These are phyloP conservation scores for Scaptomyza pallida DNA, from an alignment of 1,140 invertebrate genomes.

Conservation along the genomic window DNA sequence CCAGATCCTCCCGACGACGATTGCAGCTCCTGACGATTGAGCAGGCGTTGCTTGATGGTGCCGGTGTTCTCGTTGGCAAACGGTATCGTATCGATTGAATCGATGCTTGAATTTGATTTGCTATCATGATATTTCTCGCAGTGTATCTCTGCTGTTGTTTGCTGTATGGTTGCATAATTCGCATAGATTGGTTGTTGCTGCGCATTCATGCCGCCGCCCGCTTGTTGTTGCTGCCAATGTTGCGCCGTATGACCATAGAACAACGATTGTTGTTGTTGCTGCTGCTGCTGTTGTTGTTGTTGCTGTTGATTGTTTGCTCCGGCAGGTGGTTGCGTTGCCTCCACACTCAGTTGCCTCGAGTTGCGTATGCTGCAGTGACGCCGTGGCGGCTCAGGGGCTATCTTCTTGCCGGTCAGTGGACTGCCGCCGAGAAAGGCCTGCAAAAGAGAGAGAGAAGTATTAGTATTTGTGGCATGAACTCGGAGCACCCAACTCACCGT, in stretches of 20 bases:
- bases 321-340: constrained; percentile 30
- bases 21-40: constrained; percentile 79
- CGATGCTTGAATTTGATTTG: constrained; percentile 95
- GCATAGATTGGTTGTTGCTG: constrained; percentile 85
- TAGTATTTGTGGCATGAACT: not conserved
- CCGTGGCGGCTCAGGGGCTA: constrained; percentile 94
- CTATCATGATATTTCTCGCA: constrained; percentile 84
- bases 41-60: constrained; percentile 91
- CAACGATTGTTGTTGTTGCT: too few species aligned
- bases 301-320: constrained; percentile 26
- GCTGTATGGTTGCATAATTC: constrained; percentile 85
- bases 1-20: constrained; percentile 22
- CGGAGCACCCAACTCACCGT: constrained; percentile 40
- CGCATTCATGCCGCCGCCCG: constrained; percentile 4
- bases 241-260: constrained; percentile 65
- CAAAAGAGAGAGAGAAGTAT: not conserved
- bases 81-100: constrained; percentile 96
- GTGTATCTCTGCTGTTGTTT: constrained; percentile 88
- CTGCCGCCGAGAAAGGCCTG: constrained; percentile 84
- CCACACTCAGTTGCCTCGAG: constrained; percentile 70
- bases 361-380: constrained; percentile 87
- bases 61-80: constrained; percentile 99
- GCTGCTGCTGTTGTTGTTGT: constrained; percentile 41
- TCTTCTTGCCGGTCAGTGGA: constrained; percentile 88
- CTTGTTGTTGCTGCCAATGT: constrained; percentile 57